phyloP scores from a whole-genome alignment of 2,888 invertebrate genomes.

The Idaea biselata region DNA sequence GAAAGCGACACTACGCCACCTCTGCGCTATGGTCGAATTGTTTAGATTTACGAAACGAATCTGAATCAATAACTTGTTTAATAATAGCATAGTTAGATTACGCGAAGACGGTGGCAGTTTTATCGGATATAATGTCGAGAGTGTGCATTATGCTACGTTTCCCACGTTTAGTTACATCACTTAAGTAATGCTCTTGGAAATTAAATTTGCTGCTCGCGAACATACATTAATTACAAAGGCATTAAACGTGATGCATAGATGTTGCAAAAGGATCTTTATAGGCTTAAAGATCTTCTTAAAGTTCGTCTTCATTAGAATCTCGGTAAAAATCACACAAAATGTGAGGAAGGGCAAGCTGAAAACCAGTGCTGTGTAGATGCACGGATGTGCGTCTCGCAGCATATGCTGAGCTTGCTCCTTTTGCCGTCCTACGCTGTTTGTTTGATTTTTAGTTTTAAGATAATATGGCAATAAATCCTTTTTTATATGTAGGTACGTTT shows the following conservation, averaged over 20 bases:
- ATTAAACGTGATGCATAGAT: not conserved
- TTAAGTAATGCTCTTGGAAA: conserved; percentile 22
- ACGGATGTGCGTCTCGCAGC: too few species aligned
- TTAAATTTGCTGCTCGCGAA: conserved; percentile 9
- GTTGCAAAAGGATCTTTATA: not conserved
- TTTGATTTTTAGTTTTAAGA: too few species aligned
- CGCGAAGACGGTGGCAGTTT: conserved; percentile 7
- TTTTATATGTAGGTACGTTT: too few species aligned
- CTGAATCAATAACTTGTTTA: conserved; percentile 1
- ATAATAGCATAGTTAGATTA: conserved; percentile 6
- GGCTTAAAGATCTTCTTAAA: too few species aligned
- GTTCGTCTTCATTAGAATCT: too few species aligned
- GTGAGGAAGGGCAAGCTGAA: too few species aligned
- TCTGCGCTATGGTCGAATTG: conserved; percentile 22
- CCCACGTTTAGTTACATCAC: conserved; percentile 23
- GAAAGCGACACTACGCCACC: conserved; percentile 33
- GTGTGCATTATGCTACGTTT: conserved; percentile 22
- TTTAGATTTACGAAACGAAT: conserved; percentile 20
- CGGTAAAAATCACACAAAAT: too few species aligned
- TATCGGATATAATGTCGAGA: conserved; percentile 13
- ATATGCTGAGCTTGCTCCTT: too few species aligned
- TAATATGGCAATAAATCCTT: too few species aligned
- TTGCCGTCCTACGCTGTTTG: too few species aligned
- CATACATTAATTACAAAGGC: not conserved
- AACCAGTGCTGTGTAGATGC: too few species aligned